phyloP scores from a whole-genome alignment of 1,140 invertebrate species.

The Tribolium madens region DNA sequence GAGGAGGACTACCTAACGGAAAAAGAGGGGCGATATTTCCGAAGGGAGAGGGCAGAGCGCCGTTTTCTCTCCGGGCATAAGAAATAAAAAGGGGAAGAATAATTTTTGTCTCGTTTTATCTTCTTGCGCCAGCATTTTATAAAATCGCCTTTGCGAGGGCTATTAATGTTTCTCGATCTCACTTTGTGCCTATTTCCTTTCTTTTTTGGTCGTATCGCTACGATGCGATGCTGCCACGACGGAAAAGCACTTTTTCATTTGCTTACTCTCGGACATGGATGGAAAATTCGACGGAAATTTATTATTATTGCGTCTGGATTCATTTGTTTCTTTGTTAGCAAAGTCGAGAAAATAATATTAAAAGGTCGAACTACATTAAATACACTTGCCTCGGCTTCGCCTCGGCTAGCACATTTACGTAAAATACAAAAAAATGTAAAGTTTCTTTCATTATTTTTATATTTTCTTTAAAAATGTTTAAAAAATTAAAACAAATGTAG shows the following conservation, averaged over 20 bases:
- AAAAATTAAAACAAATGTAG: no score
- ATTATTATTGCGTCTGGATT: constrained; percentile 1
- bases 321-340: no score
- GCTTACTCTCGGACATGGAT: constrained; percentile 42
- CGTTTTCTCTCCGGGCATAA: constrained; percentile 42
- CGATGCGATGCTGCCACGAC: not conserved
- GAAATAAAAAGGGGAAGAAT: constrained; percentile 60
- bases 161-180: constrained; percentile 56
- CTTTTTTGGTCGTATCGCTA: not conserved
- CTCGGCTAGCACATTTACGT: no score
- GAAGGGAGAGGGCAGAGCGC: constrained; percentile 16
- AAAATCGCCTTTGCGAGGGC: constrained; percentile 55
- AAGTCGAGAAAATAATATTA: no score
- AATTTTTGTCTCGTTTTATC: constrained; percentile 61
- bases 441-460: no score
- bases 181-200: constrained; percentile 49
- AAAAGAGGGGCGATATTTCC: constrained; percentile 37
- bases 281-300: constrained; percentile 47
- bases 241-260: constrained; percentile 49
- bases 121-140: constrained; percentile 56
- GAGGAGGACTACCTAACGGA: constrained; percentile 23
- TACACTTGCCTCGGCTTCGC: no score
- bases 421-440: no score
- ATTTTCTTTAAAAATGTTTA: no score
- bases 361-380: no score